Conservation (phyloP, 1,140 invertebrate genomes). For the Rhizoglyphus robini region DNA sequence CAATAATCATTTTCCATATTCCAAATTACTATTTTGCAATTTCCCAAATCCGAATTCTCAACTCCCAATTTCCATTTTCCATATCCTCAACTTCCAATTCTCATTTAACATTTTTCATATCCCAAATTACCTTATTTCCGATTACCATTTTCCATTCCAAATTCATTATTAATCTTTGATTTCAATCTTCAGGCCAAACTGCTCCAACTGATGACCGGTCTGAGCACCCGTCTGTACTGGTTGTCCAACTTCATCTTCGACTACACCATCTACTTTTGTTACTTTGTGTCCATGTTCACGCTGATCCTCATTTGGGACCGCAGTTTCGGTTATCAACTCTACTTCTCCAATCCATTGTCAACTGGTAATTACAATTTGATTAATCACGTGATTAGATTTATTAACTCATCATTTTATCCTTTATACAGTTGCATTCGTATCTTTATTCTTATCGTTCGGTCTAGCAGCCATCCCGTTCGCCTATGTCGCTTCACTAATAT, state of each 20-base stretch:
- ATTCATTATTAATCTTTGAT: conserved; percentile 16
- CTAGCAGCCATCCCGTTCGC: conserved; percentile 26
- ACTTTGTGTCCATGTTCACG: conserved; percentile 22
- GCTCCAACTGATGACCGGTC: conserved; percentile 25
- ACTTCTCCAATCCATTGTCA: conserved; percentile 14
- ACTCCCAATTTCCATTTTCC: not conserved
- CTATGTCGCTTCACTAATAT: conserved; percentile 25
- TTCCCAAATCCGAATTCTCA: too few species aligned
- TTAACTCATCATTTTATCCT: not conserved
- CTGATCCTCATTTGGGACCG: conserved; percentile 22
- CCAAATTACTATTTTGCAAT: too few species aligned
- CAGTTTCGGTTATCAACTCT: conserved; percentile 1
- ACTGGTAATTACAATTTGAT: conserved; percentile 1
- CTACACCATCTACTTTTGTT: conserved; percentile 11
- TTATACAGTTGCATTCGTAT: conserved; percentile 19
- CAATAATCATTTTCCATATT: not conserved
- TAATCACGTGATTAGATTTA: not conserved
- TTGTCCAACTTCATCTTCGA: conserved; percentile 25
- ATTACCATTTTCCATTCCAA: not conserved
- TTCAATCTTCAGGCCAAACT: conserved; percentile 22
- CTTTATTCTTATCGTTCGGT: conserved; percentile 26
- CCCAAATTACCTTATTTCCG: conserved; percentile 1
- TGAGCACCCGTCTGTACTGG: conserved; percentile 21
- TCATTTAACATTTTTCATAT: conserved; percentile 22
- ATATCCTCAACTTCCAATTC: not conserved